These are phyloP conservation scores for Ptychoptera contaminata DNA, from an alignment of 2,888 invertebrate genomes.

Conservation along the genomic window DNA sequence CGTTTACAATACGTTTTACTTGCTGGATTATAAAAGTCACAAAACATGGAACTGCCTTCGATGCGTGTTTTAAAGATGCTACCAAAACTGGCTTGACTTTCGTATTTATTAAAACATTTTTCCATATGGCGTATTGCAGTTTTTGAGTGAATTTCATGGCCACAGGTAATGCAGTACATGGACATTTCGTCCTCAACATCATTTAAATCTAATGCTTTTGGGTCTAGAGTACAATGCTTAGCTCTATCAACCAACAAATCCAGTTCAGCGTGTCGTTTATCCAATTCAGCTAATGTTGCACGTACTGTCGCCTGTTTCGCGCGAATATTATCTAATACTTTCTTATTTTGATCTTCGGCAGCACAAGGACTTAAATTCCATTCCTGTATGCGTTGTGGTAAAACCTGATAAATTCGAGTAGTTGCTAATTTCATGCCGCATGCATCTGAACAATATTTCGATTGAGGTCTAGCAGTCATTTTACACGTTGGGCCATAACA, in stretches of 20 bases:
- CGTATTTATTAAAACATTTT: slow-evolving; percentile 95
- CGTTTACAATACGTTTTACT: slow-evolving; percentile 92
- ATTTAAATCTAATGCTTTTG: slow-evolving; percentile 38
- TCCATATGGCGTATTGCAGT: slow-evolving; percentile 95
- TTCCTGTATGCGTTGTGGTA: slow-evolving; percentile 82
- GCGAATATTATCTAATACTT: slow-evolving; percentile 54
- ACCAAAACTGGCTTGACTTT: slow-evolving; percentile 92
- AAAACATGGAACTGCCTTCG: slow-evolving; percentile 93
- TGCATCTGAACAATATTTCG: slow-evolving; percentile 86
- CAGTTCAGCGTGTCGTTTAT: slow-evolving; percentile 58
- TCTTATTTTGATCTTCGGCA: slow-evolving; percentile 69
- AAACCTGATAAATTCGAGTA: slow-evolving; percentile 67
- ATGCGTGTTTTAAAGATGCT: slow-evolving; percentile 88
- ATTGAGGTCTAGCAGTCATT: slow-evolving; percentile 56
- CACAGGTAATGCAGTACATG: slow-evolving; percentile 94
- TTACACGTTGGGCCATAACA: slow-evolving; percentile 87
- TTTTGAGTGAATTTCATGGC: slow-evolving; percentile 83
- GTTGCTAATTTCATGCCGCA: slow-evolving; percentile 84
- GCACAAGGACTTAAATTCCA: slow-evolving; percentile 78
- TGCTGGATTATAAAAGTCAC: slow-evolving; percentile 82
- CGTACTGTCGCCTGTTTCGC: slow-evolving; percentile 65
- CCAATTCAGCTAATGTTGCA: slow-evolving; percentile 61
- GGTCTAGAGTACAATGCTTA: slow-evolving; percentile 51
- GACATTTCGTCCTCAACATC: slow-evolving; percentile 51
- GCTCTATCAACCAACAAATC: slow-evolving; percentile 69